Evolutionary conservation across 2,888 invertebrate genomes (phyloP).

Genomic region (Drosophila recens): DNA sequence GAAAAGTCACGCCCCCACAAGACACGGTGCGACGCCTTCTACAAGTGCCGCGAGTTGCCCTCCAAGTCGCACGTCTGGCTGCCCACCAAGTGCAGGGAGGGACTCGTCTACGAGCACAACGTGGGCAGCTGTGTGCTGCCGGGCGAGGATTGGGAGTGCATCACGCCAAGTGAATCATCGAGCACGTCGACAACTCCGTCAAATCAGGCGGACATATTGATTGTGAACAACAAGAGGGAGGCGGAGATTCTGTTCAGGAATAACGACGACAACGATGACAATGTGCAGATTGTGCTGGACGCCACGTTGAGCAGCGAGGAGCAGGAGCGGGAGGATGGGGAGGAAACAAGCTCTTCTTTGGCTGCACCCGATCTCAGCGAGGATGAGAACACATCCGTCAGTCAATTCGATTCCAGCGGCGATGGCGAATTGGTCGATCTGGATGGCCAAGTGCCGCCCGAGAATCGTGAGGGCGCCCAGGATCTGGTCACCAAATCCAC

Average conservation of each 20-base stretch:
- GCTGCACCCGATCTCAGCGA: slow-evolving; percentile 13
- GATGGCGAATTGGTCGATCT: slow-evolving; percentile 80
- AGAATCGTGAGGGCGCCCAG: slow-evolving; percentile 69
- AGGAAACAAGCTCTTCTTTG: not conserved
- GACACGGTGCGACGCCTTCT: slow-evolving; percentile 84
- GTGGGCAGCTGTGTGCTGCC: slow-evolving; percentile 84
- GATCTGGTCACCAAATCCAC: slow-evolving; percentile 8
- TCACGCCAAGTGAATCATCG: slow-evolving; percentile 62
- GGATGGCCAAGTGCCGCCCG: slow-evolving; percentile 60
- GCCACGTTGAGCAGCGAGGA: slow-evolving; percentile 68
- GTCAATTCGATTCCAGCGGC: slow-evolving; percentile 80
- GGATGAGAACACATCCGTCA: slow-evolving; percentile 47
- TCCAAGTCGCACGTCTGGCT: slow-evolving; percentile 83
- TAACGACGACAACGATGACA: slow-evolving; percentile 65
- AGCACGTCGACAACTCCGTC: slow-evolving; percentile 24
- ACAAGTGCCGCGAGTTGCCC: slow-evolving; percentile 81
- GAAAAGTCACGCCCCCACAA: slow-evolving; percentile 83
- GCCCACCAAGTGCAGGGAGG: slow-evolving; percentile 83
- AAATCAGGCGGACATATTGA: slow-evolving; percentile 44
- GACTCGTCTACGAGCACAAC: slow-evolving; percentile 83
- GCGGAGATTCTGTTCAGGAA: slow-evolving; percentile 51
- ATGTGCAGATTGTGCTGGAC: slow-evolving; percentile 70
- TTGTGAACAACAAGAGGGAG: slow-evolving; percentile 65
- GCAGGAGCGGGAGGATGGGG: slow-evolving; percentile 43
- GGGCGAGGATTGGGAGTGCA: slow-evolving; percentile 85